Percentiles rank a stretch among this genome's conserved stretches.
phyloP scores from a whole-genome alignment of 2,113 vertebrate genomes.

The Abramis brama region DNA sequence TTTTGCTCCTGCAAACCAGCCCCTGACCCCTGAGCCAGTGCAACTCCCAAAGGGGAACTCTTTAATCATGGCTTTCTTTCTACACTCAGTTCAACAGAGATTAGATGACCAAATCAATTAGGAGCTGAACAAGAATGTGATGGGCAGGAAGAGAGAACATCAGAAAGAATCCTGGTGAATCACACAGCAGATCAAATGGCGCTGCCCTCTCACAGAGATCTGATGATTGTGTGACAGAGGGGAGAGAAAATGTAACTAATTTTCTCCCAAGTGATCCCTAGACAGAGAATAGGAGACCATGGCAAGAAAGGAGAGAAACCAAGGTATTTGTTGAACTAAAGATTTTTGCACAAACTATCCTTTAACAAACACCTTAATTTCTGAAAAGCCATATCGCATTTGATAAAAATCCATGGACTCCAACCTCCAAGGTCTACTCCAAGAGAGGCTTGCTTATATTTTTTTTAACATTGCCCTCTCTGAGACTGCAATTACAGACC shows the following conservation, averaged over 20 bases:
- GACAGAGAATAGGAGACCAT: not conserved
- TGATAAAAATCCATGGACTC: no score
- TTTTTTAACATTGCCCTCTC: slow-evolving; percentile 1
- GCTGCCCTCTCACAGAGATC: not conserved
- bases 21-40: slow-evolving; percentile 66
- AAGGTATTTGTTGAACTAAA: not conserved
- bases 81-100: slow-evolving; percentile 69
- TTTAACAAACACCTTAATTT: not conserved
- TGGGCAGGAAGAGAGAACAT: slow-evolving; percentile 9
- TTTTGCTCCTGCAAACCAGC: slow-evolving; percentile 67
- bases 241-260: not conserved
- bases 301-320: not conserved
- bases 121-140: slow-evolving; percentile 40
- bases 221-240: not conserved
- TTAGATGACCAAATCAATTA: slow-evolving; percentile 78
- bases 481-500: slow-evolving; percentile 34
- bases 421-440: not conserved
- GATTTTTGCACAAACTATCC: not conserved
- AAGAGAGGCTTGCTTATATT: not conserved
- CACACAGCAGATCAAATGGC: not conserved
- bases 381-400: not conserved
- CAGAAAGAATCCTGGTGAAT: slow-evolving; percentile 1
- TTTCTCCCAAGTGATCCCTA: not conserved
- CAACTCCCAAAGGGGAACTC: slow-evolving; percentile 61
- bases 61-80: slow-evolving; percentile 67